Conservation (phyloP, 1,140 invertebrate genomes). For the Stenopsyche tienmushanensis region DNA sequence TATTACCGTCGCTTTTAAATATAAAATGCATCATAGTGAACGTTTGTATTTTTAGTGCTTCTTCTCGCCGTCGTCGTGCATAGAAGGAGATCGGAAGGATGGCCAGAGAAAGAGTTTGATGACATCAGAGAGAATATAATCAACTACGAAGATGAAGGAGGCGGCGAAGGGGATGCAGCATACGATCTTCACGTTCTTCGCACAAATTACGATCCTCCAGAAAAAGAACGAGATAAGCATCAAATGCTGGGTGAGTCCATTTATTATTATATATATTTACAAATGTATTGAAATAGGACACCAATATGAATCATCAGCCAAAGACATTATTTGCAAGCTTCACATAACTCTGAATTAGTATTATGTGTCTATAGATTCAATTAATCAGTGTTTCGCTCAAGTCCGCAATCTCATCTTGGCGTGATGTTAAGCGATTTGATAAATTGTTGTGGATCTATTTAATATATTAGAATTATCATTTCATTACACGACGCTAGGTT, state of each 20-base stretch:
- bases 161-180: slow-evolving; percentile 91
- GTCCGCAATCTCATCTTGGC: too few relatives aligned
- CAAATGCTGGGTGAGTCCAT: slow-evolving; percentile 47
- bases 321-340: too few relatives aligned
- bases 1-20: background rate
- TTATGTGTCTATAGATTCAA: too few relatives aligned
- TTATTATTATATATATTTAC: too few relatives aligned
- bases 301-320: too few relatives aligned
- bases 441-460: too few relatives aligned
- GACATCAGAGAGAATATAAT: slow-evolving; percentile 97
- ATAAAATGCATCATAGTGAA: background rate
- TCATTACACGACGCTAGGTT: too few relatives aligned
- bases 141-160: slow-evolving; percentile 95
- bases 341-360: too few relatives aligned
- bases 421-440: too few relatives aligned
- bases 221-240: slow-evolving; percentile 50
- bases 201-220: slow-evolving; percentile 64
- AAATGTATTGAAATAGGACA: too few relatives aligned
- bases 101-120: slow-evolving; percentile 88
- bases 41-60: slow-evolving; percentile 65
- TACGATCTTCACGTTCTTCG: slow-evolving; percentile 92
- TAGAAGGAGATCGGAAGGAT: slow-evolving; percentile 77
- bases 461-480: too few relatives aligned
- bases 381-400: too few relatives aligned
- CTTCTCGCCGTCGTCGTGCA: slow-evolving; percentile 86